Evolutionary conservation across 2,113 vertebrate genomes (phyloP).

Genomic region (Poeciliopsis retropinna): DNA sequence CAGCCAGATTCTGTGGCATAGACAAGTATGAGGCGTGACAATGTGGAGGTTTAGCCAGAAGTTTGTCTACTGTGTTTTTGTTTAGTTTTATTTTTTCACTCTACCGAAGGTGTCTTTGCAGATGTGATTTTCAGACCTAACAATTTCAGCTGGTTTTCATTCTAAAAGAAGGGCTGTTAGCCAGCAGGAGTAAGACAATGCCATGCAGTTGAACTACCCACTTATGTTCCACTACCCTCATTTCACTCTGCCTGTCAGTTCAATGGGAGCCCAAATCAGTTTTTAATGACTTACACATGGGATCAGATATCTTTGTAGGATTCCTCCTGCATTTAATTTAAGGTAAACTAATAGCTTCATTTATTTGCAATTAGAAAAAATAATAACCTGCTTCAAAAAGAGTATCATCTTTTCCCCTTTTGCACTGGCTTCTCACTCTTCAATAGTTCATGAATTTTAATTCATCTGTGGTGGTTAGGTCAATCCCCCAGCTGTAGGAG

Average conservation of each 20-base stretch:
- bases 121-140: slow-evolving; percentile 22
- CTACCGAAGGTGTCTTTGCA: slow-evolving; percentile 29
- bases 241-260: slow-evolving; percentile 54
- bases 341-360: slow-evolving; percentile 72
- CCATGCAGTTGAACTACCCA: slow-evolving; percentile 17
- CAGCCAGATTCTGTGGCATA: slow-evolving; percentile 14
- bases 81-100: no score
- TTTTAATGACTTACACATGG: slow-evolving; percentile 71
- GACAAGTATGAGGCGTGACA: slow-evolving; percentile 25
- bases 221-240: slow-evolving; percentile 40
- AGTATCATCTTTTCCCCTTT: slow-evolving; percentile 47
- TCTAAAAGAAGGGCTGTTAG: slow-evolving; percentile 36
- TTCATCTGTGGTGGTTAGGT: slow-evolving; percentile 62
- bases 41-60: slow-evolving; percentile 12
- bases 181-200: slow-evolving; percentile 47
- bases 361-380: slow-evolving; percentile 67
- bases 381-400: slow-evolving; percentile 48
- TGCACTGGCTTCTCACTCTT: slow-evolving; percentile 60
- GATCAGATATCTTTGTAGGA: slow-evolving; percentile 64
- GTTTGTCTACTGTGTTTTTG: slow-evolving; percentile 4
- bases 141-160: slow-evolving; percentile 25
- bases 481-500: slow-evolving; percentile 66
- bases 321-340: slow-evolving; percentile 67
- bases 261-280: slow-evolving; percentile 55
- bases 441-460: slow-evolving; percentile 78